Conservation (phyloP, 2,888 invertebrate genomes). For the Drosophila anceps region DNA sequence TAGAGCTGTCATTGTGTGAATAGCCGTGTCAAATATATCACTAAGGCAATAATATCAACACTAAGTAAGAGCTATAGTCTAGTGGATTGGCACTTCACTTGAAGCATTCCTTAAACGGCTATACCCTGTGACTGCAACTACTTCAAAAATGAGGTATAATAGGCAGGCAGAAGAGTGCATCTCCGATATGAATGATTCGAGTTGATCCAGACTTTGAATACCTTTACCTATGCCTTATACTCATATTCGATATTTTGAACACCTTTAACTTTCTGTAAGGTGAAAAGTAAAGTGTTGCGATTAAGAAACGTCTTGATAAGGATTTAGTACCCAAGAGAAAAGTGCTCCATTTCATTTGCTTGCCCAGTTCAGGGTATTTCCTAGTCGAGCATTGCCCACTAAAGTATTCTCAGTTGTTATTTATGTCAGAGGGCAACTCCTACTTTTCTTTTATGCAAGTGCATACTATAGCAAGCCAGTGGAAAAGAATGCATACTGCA, state of each 20-base stretch:
- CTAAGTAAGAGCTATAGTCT: conserved; percentile 3
- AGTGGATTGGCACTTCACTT: conserved; percentile 7
- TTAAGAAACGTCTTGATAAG: no score
- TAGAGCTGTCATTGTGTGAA: not conserved
- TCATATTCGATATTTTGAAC: not conserved
- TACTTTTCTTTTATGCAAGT: conserved; percentile 9
- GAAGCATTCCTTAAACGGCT: conserved; percentile 9
- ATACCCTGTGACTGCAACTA: not conserved
- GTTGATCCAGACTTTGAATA: not conserved
- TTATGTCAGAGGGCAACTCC: conserved; percentile 43
- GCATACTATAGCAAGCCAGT: conserved; percentile 15
- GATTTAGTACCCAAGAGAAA: not conserved
- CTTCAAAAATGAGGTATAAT: not conserved
- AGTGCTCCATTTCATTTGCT: no score
- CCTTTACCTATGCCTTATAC: not conserved
- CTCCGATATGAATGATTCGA: not conserved
- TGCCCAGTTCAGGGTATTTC: not conserved
- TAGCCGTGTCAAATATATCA: conserved; percentile 6
- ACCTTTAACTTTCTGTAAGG: no score
- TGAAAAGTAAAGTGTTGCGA: no score
- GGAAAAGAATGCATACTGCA: conserved; percentile 27
- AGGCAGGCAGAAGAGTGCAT: not conserved
- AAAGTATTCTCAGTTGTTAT: conserved; percentile 14
- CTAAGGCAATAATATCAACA: not conserved
- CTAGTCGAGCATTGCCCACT: not conserved